Conservation (phyloP, 1,140 invertebrate genomes). For the Drosophila baimaii region DNA sequence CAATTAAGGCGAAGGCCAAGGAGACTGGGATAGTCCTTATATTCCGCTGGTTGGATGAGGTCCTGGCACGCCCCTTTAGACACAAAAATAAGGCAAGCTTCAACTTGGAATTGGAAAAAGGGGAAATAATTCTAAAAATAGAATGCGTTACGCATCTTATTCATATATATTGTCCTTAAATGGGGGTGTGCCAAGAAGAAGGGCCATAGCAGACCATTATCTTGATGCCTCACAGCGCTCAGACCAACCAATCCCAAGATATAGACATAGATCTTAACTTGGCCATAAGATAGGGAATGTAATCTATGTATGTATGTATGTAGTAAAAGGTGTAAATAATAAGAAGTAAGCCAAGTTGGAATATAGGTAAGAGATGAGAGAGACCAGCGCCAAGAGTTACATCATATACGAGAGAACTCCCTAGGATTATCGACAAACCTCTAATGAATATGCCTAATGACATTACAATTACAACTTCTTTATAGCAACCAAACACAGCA, state of each 20-base stretch:
- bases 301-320: constrained; percentile 9
- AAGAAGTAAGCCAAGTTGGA: background rate
- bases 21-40: background rate
- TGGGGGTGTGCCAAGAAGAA: background rate
- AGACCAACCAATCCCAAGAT: constrained; percentile 20
- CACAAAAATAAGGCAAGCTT: background rate
- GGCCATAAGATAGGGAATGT: background rate
- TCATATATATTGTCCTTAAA: background rate
- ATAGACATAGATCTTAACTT: background rate
- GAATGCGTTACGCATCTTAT: background rate
- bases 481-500: constrained; percentile 1
- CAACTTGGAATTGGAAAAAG: background rate
- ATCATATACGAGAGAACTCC: constrained; percentile 22
- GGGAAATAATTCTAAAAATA: background rate
- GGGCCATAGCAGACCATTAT: background rate
- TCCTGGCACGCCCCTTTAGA: background rate
- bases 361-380: background rate
- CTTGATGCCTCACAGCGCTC: background rate
- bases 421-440: constrained; percentile 56
- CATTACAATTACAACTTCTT: constrained; percentile 10
- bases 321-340: constrained; percentile 16
- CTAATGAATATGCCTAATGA: constrained; percentile 63
- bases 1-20: constrained; percentile 43
- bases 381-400: constrained; percentile 19
- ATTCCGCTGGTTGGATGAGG: background rate